Conservation (phyloP, 2,797 vertebrate species). For the Cetoscarus ocellatus region DNA sequence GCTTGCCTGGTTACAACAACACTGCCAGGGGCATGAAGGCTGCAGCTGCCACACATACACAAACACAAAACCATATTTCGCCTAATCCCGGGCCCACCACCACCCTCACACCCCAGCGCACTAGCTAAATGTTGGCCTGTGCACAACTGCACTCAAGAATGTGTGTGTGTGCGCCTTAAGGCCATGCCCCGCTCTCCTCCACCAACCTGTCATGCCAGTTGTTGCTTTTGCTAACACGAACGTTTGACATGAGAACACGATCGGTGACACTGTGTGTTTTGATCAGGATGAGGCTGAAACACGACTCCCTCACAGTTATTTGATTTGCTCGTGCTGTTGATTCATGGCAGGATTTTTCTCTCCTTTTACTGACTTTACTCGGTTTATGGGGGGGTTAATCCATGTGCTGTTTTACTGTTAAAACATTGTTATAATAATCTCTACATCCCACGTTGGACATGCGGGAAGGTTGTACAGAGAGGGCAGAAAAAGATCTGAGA, state of each 20-base stretch:
- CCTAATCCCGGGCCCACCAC: constrained; percentile 68
- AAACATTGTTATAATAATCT: no score
- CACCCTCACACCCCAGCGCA: constrained; percentile 69
- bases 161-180: constrained; percentile 53
- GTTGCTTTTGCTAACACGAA: constrained; percentile 76
- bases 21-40: constrained; percentile 76
- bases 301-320: constrained; percentile 5
- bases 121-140: constrained; percentile 69
- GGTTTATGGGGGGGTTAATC: neutral
- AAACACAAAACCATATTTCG: constrained; percentile 62
- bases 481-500: no score
- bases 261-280: constrained; percentile 56
- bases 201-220: constrained; percentile 80
- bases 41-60: constrained; percentile 75
- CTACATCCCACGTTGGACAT: no score
- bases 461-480: no score
- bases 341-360: neutral
- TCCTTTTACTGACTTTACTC: neutral
- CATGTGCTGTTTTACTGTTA: neutral
- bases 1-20: constrained; percentile 80
- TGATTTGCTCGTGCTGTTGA: constrained; percentile 9
- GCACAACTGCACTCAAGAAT: constrained; percentile 62
- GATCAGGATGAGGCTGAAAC: constrained; percentile 35
- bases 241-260: constrained; percentile 55
- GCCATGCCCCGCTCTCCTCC: constrained; percentile 58